Evolutionary conservation across 2,888 invertebrate species (phyloP).

Genomic region (Erannis defoliaria): DNA sequence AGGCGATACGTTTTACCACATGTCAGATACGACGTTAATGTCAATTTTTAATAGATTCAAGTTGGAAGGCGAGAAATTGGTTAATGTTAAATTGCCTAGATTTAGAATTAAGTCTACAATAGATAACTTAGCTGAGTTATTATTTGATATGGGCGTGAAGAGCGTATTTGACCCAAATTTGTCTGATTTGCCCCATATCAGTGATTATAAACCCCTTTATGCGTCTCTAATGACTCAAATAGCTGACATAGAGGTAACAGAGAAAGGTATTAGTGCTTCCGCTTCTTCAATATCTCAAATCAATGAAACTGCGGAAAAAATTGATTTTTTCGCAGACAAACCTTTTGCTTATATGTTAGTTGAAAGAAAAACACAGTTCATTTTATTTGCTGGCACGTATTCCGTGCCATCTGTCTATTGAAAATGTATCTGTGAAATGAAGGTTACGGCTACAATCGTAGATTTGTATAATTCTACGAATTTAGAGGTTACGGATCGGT

Average conservation of each 20-base stretch:
- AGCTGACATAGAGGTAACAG: constrained; percentile 63
- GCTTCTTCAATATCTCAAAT: constrained; percentile 50
- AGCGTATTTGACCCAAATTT: constrained; percentile 65
- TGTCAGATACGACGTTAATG: constrained; percentile 58
- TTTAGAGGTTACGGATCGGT: constrained; percentile 4
- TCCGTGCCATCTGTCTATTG: constrained; percentile 57
- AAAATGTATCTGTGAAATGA: constrained; percentile 26
- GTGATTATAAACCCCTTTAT: constrained; percentile 57
- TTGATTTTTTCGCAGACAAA: constrained; percentile 60
- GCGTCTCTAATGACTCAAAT: constrained; percentile 67
- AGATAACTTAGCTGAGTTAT: constrained; percentile 65
- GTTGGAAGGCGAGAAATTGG: constrained; percentile 46
- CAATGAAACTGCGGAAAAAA: constrained; percentile 12
- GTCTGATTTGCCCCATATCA: constrained; percentile 64
- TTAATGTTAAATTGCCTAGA: constrained; percentile 65
- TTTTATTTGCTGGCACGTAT: constrained; percentile 71
- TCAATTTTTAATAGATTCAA: constrained; percentile 63
- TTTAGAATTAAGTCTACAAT: constrained; percentile 62
- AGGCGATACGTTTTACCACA: constrained; percentile 59
- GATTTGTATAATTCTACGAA: constrained; percentile 5
- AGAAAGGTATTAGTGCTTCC: constrained; percentile 58
- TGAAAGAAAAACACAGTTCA: constrained; percentile 65
- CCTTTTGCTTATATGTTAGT: constrained; percentile 70
- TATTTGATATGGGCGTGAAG: constrained; percentile 70
- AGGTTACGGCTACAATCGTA: constrained; percentile 10